Percentiles rank a stretch among this genome's conserved stretches.
phyloP scores from a whole-genome alignment of 2,888 invertebrate genomes.

The Aquatica leii region DNA sequence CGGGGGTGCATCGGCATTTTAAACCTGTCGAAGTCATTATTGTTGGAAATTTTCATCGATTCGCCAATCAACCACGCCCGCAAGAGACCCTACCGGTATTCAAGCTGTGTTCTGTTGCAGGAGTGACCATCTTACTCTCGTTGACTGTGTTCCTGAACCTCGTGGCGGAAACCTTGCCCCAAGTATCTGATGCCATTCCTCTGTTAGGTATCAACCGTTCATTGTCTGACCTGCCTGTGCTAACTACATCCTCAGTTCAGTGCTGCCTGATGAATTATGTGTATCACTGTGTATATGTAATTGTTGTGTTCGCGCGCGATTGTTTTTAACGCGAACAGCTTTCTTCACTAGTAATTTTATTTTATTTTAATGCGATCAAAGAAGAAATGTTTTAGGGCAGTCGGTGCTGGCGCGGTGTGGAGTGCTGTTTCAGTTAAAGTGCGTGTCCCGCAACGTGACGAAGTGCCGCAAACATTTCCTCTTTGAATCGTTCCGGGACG shows the following conservation, averaged over 20 bases:
- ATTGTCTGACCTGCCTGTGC: constrained; percentile 64
- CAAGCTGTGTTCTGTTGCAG: constrained; percentile 82
- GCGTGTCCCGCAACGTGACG: constrained; percentile 40
- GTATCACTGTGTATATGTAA: constrained; percentile 61
- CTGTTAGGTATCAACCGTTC: constrained; percentile 87
- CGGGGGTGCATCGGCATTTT: constrained; percentile 15
- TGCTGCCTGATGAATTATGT: constrained; percentile 61
- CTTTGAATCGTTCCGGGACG: constrained; percentile 58
- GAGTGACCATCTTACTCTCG: constrained; percentile 99
- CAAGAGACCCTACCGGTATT: constrained; percentile 55
- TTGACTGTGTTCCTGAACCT: constrained; percentile 99
- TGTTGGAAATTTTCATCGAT: constrained; percentile 8
- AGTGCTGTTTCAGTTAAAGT: constrained; percentile 47
- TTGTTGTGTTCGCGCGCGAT: constrained; percentile 58
- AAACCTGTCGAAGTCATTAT: not conserved
- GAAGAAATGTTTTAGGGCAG: constrained; percentile 61
- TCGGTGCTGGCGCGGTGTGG: constrained; percentile 45
- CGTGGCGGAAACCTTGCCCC: constrained; percentile 99
- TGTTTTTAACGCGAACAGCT: constrained; percentile 43
- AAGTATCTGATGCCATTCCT: constrained; percentile 99
- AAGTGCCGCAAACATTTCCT: constrained; percentile 60
- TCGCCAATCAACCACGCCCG: constrained; percentile 1
- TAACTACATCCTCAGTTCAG: constrained; percentile 58
- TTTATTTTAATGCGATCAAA: constrained; percentile 54
- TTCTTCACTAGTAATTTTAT: constrained; percentile 36